These are phyloP conservation scores for Orthonevra nobilis DNA, from an alignment of 2,888 invertebrate species.

Conservation along the genomic window DNA sequence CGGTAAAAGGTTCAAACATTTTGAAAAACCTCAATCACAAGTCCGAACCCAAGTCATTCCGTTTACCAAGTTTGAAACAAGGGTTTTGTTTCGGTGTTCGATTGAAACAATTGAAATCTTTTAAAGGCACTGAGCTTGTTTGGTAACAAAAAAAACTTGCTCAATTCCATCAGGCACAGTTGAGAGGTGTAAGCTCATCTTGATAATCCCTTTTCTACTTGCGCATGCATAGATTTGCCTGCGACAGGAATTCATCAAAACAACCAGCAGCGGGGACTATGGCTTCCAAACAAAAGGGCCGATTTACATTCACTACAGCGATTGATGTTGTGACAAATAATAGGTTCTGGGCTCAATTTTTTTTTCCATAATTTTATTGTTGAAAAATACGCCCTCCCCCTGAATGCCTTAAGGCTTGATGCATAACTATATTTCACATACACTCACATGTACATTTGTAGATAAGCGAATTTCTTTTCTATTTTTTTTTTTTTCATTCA, in stretches of 20 bases:
- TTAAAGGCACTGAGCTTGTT: too few species aligned
- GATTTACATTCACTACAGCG: slow-evolving; percentile 4
- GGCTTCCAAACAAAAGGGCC: neutral
- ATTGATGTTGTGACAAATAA: slow-evolving; percentile 32
- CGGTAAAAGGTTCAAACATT: too few species aligned
- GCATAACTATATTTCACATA: slow-evolving; percentile 2
- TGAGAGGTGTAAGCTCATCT: neutral
- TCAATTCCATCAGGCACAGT: neutral
- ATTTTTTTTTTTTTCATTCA: too few species aligned
- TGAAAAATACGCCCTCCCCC: slow-evolving; percentile 2
- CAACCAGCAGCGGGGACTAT: slow-evolving; percentile 10
- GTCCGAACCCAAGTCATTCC: too few species aligned
- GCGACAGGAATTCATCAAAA: slow-evolving; percentile 19
- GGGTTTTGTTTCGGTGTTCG: too few species aligned
- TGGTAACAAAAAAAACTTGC: too few species aligned
- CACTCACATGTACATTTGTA: neutral
- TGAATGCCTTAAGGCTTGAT: neutral
- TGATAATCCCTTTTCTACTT: neutral
- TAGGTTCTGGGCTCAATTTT: slow-evolving; percentile 24
- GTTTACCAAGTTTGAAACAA: too few species aligned
- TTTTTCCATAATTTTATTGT: slow-evolving; percentile 26
- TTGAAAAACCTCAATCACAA: too few species aligned
- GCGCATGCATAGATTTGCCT: slow-evolving; percentile 28
- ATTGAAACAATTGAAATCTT: too few species aligned
- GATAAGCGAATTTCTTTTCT: too few species aligned